Base-by-base conservation (phyloP, 2,797 vertebrate genomes). In the Tokudaia tokunoshimensis region DNA sequence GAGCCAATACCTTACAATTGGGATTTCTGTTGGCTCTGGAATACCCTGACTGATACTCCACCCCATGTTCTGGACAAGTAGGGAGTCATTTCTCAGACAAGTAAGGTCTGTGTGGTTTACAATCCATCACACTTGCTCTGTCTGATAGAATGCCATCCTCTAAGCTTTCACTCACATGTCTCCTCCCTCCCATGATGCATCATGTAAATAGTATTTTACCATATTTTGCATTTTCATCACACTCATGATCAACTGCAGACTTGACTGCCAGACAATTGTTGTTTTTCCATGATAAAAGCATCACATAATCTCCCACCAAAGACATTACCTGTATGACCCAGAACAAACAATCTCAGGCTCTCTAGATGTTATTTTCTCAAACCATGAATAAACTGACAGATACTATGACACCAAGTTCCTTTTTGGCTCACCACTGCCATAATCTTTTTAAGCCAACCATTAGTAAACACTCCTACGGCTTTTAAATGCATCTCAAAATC, bases 401-500 rank as follows among this genome's bases (percentile, higher is more conserved):
- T 17, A n/a, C 6, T 47, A 17, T 15, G 89, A 85, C 11, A 85
- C 1, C 14, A 91, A 65, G 78, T 85, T 80, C 50, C 44, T 47
- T 95, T 89, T 3, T 20, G 90, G 50, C 4, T 80, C 3, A 0
- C 86, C 6, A 80, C 55, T 92, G 65, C 12, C 17, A 31, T 15
- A 55, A 7, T 50, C 79, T 31, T 34, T 65, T 44, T 63, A 91
- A 94, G n/a, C 47, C 34, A 96, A 92, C n/a, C 41, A 59, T 57
- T 44, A 90, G 72, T 34, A 84, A 96, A 67, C 50, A 93, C 1
- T 47, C 22, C 26, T 4, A 24, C 3, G 41, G 76, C 3, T 94
- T 92, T 41, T 44, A 50, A 44, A 50, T 61, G 88, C 37, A 78
- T 50, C 83, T 94, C 11, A 75, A 88, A 96, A 79, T 84, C 2